Conservation (phyloP, 2,797 vertebrate genomes). For the Hafferia zeledoni region DNA sequence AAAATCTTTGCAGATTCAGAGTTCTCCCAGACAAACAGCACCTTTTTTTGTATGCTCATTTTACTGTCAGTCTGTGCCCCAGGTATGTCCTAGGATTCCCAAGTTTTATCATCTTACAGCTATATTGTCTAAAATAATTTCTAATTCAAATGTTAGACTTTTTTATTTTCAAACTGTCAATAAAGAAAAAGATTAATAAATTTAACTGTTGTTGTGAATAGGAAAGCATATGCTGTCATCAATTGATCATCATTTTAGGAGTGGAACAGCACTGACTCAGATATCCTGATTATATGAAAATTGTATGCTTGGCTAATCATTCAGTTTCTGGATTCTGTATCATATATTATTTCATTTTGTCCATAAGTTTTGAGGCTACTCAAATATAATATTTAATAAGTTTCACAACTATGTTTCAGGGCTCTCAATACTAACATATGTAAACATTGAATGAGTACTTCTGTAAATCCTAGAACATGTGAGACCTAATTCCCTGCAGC, state of each 20-base stretch:
- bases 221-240: neutral
- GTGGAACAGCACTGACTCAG: neutral
- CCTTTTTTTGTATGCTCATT: neutral
- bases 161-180: neutral
- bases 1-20: neutral
- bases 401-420: neutral
- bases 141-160: neutral
- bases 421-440: neutral
- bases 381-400: neutral
- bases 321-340: neutral
- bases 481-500: neutral
- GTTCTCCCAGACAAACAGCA: accelerated
- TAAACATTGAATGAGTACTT: neutral
- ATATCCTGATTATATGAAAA: neutral
- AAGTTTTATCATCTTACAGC: neutral
- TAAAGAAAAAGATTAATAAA: neutral
- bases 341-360: neutral
- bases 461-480: neutral
- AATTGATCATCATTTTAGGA: neutral
- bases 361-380: neutral
- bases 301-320: neutral
- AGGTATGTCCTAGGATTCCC: neutral
- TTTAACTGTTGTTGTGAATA: neutral
- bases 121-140: neutral
- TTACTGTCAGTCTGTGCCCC: neutral